Evolutionary conservation across 2,888 invertebrate genomes (phyloP).

Genomic region (Mesopsocus fuscifrons): DNA sequence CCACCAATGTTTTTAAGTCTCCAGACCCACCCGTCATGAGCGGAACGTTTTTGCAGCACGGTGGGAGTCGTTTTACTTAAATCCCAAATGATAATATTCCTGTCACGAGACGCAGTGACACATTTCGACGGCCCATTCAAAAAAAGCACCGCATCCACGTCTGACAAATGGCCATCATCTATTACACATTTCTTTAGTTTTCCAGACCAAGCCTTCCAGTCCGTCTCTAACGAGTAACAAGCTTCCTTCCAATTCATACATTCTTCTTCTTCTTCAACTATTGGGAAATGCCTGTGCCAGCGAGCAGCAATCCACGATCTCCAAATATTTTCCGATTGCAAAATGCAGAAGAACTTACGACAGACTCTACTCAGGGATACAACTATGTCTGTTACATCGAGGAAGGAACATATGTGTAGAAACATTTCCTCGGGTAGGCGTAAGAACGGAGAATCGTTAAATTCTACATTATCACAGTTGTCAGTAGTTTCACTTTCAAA

Average conservation of each 20-base stretch:
- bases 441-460: conserved; percentile 1
- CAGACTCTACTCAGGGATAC: conserved; percentile 33
- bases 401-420: conserved; percentile 37
- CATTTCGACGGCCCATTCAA: conserved; percentile 33
- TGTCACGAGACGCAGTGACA: conserved; percentile 38
- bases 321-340: conserved; percentile 35
- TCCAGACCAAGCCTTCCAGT: conserved; percentile 31
- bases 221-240: conserved; percentile 39
- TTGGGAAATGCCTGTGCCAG: conserved; percentile 6
- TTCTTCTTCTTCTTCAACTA: background rate
- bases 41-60: conserved; percentile 25
- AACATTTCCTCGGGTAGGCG: conserved; percentile 24
- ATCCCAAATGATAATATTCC: conserved; percentile 33
- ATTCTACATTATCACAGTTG: too few species aligned
- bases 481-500: too few species aligned
- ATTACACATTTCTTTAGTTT: conserved; percentile 23
- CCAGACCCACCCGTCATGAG: conserved; percentile 46
- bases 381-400: conserved; percentile 35
- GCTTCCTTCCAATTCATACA: conserved; percentile 23
- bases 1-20: conserved; percentile 31
- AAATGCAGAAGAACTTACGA: conserved; percentile 33
- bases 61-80: conserved; percentile 20
- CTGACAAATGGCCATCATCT: conserved; percentile 34
- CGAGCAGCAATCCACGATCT: conserved; percentile 22
- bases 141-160: conserved; percentile 36